Evolutionary conservation across 2,113 vertebrate species (phyloP).

Genomic region (Ageneiosus marmoratus): DNA sequence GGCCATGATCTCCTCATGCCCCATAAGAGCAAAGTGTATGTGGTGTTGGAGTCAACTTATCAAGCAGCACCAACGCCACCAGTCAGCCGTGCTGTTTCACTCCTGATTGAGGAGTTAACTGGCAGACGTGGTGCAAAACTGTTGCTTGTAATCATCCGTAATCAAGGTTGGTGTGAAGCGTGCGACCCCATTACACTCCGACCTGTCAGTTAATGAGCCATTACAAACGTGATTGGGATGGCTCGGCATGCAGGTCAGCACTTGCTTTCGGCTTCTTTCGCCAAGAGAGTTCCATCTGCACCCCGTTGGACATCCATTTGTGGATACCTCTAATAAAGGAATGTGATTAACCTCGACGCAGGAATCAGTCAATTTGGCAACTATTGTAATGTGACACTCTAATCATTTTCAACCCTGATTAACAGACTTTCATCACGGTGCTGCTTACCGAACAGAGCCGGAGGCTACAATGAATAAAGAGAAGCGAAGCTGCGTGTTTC

Average conservation of each 20-base stretch:
- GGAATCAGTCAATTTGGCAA: conserved; percentile 54
- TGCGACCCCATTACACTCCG: conserved; percentile 54
- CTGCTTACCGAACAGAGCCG: conserved; percentile 42
- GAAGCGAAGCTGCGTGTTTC: conserved; percentile 23
- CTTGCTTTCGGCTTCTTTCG: conserved; percentile 44
- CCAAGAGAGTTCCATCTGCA: conserved; percentile 37
- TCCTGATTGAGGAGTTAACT: conserved; percentile 29
- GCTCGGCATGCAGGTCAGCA: conserved; percentile 39
- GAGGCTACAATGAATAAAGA: conserved; percentile 44
- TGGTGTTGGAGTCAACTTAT: background rate
- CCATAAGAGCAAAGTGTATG: background rate
- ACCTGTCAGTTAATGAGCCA: conserved; percentile 56
- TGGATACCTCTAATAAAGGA: conserved; percentile 48
- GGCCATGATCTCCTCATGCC: conserved; percentile 1
- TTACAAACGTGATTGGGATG: conserved; percentile 53
- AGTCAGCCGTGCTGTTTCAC: conserved; percentile 30
- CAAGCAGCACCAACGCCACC: background rate
- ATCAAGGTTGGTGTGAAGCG: conserved; percentile 56
- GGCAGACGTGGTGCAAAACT: conserved; percentile 35
- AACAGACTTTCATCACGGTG: conserved; percentile 46
- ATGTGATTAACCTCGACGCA: conserved; percentile 52
- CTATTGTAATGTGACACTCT: conserved; percentile 50
- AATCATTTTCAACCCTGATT: conserved; percentile 55
- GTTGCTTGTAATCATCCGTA: conserved; percentile 50
- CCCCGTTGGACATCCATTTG: conserved; percentile 40